These are phyloP conservation scores for Petroica traversi DNA, from an alignment of 2,113 vertebrate genomes.

Conservation along the genomic window DNA sequence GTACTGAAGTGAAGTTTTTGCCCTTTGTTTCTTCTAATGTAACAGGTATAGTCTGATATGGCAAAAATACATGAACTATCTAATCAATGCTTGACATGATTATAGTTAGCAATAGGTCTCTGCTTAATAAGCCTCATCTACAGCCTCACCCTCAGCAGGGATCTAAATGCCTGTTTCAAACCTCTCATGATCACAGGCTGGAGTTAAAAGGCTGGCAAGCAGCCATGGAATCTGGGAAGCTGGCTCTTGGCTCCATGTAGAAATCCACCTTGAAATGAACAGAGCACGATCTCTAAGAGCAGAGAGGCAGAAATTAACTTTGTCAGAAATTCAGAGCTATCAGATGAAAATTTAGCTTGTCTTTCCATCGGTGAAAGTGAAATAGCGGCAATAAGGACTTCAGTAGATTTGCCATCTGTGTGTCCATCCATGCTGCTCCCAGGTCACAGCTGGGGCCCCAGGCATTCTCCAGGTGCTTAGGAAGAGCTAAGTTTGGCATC, in stretches of 20 bases:
- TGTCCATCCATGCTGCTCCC: fast-evolving
- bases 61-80: background rate
- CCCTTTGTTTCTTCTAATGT: background rate
- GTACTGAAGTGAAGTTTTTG: background rate
- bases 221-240: background rate
- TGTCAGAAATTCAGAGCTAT: background rate
- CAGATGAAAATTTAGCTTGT: background rate
- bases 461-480: background rate
- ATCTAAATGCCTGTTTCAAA: background rate
- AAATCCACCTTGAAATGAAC: background rate
- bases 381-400: background rate
- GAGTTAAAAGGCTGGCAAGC: background rate
- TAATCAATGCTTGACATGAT: background rate
- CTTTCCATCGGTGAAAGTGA: fast-evolving
- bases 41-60: background rate
- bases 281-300: background rate
- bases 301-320: background rate
- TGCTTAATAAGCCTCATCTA: background rate
- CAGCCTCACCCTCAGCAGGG: background rate
- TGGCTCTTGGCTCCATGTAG: background rate
- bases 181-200: background rate
- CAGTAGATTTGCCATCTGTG: background rate
- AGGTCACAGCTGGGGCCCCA: background rate
- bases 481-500: background rate
- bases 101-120: background rate